phyloP scores from a whole-genome alignment of 2,888 invertebrate species.

The Onchidella celtica region DNA sequence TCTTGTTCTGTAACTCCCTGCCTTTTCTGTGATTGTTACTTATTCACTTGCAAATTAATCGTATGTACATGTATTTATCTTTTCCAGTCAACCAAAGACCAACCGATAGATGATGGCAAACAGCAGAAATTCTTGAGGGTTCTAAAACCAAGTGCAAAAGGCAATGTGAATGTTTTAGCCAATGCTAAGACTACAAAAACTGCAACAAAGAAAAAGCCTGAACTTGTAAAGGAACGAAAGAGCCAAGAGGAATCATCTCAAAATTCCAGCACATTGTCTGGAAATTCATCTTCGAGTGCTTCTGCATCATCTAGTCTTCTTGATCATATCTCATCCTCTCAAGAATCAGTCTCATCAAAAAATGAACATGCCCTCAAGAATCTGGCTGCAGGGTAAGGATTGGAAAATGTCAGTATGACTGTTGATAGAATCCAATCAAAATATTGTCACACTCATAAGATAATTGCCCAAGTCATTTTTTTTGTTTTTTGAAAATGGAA shows the following conservation, averaged over 20 bases:
- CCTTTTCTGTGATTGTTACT: no score
- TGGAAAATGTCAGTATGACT: no score
- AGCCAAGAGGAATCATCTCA: background rate
- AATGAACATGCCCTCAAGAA: constrained; percentile 1
- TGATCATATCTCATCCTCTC: background rate
- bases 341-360: background rate
- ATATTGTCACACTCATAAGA: no score
- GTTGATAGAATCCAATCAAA: no score
- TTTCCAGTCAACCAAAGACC: constrained; percentile 32
- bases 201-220: constrained; percentile 14
- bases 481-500: no score
- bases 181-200: background rate
- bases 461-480: no score
- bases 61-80: background rate
- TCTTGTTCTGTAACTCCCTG: no score
- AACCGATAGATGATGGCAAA: constrained; percentile 11
- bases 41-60: no score
- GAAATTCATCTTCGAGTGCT: background rate
- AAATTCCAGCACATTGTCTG: no score
- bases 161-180: background rate
- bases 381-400: background rate
- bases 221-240: background rate
- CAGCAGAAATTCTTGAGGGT: background rate
- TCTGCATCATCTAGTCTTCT: background rate
- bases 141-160: background rate